Conservation (phyloP, 2,888 invertebrate species). For the Drosophila incognita region DNA sequence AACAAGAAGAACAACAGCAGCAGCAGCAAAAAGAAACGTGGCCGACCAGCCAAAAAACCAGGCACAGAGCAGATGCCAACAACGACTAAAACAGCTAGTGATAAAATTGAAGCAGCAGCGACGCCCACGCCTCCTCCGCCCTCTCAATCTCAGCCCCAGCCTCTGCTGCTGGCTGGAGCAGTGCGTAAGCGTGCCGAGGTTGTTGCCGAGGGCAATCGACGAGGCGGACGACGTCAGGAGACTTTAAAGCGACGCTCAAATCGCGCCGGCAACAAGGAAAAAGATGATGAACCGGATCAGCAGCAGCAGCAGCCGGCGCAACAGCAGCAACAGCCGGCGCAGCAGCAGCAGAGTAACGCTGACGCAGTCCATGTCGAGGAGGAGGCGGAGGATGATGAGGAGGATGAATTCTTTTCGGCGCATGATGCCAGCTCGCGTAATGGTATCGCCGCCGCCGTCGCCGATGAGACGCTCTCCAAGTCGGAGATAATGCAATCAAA, state of each 20-base stretch:
- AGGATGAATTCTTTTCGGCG: slow-evolving; percentile 75
- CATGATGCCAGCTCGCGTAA: slow-evolving; percentile 72
- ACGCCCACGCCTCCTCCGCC: slow-evolving; percentile 34
- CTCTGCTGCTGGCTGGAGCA: slow-evolving; percentile 83
- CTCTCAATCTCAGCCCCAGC: slow-evolving; percentile 37
- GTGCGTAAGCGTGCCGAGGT: slow-evolving; percentile 87
- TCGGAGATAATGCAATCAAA: slow-evolving; percentile 47
- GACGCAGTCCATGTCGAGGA: slow-evolving; percentile 27
- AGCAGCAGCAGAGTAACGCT: slow-evolving; percentile 3
- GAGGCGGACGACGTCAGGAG: slow-evolving; percentile 80
- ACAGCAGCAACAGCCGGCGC: slow-evolving; percentile 1
- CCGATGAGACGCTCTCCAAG: slow-evolving; percentile 48
- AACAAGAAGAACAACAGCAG: slow-evolving; percentile 49
- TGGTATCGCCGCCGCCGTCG: slow-evolving; percentile 44
- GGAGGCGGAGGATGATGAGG: slow-evolving; percentile 69
- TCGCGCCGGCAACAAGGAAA: slow-evolving; percentile 68
- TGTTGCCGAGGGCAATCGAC: slow-evolving; percentile 82
- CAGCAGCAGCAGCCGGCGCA: slow-evolving; percentile 6
- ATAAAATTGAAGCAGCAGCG: slow-evolving; percentile 50
- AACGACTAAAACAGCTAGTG: slow-evolving; percentile 47
- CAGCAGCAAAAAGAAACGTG: slow-evolving; percentile 64
- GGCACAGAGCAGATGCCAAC: slow-evolving; percentile 56
- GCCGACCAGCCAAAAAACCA: slow-evolving; percentile 58
- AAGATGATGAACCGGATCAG: slow-evolving; percentile 41
- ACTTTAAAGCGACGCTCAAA: slow-evolving; percentile 82